Evolutionary conservation across 2,888 invertebrate genomes (phyloP).

Genomic region (Drosophila melanosoma): DNA sequence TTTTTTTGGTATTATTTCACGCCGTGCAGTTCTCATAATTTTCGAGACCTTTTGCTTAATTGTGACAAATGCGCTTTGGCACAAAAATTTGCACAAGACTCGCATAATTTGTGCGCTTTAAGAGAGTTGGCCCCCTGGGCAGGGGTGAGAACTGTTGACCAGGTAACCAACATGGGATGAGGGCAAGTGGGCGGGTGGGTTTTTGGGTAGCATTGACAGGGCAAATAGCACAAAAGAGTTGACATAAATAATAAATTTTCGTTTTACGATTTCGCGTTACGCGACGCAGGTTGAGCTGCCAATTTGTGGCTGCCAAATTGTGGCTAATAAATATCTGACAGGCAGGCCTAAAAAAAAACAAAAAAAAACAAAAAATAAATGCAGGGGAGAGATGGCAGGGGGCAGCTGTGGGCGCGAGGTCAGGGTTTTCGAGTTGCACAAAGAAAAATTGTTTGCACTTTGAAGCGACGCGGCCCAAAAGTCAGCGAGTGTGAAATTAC

Average conservation of each 20-base stretch:
- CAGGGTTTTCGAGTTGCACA: constrained; percentile 36
- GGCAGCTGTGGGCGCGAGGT: constrained; percentile 19
- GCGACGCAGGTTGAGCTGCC: constrained; percentile 60
- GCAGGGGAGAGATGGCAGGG: background rate
- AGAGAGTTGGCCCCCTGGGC: constrained; percentile 29
- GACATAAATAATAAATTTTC: constrained; percentile 78
- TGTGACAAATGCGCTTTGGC: constrained; percentile 79
- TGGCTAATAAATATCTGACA: constrained; percentile 79
- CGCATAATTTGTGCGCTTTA: constrained; percentile 71
- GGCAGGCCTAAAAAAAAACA: constrained; percentile 38
- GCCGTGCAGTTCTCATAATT: constrained; percentile 52
- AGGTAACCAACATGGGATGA: background rate
- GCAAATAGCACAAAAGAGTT: constrained; percentile 79
- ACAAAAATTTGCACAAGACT: constrained; percentile 50
- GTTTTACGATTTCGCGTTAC: constrained; percentile 70
- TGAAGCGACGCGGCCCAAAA: constrained; percentile 56
- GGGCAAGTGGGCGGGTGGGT: background rate
- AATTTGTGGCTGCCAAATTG: constrained; percentile 79
- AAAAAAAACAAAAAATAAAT: constrained; percentile 24
- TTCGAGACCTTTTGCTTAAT: constrained; percentile 67
- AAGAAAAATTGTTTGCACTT: constrained; percentile 73
- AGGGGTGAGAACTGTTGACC: constrained; percentile 8
- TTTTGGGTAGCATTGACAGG: constrained; percentile 49
- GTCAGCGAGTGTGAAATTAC: constrained; percentile 82
- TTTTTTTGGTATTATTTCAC: constrained; percentile 19